A percentile compares a stretch with the other conserved stretches of the same genome.
Evolutionary conservation across 2,113 vertebrate species (phyloP).

Genomic region (Eretmochelys imbricata): DNA sequence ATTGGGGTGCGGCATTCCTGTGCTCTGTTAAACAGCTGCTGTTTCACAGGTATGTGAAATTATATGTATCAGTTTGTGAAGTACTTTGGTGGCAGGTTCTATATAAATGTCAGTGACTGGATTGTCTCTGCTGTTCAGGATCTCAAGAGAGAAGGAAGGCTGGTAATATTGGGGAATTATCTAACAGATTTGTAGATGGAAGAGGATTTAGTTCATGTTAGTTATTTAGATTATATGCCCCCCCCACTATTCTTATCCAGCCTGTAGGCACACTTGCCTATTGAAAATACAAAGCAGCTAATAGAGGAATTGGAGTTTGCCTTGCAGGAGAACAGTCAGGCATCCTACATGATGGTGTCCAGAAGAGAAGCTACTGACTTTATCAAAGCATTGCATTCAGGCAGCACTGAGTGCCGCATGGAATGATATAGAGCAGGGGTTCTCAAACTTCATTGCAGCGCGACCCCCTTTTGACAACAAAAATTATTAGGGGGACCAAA

Average conservation of each 20-base stretch:
- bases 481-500: too few relatives aligned
- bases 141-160: background rate
- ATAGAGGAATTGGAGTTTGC: slow-evolving; percentile 57
- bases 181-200: slow-evolving; percentile 9
- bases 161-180: background rate
- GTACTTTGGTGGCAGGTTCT: background rate
- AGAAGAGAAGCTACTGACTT: slow-evolving; percentile 67
- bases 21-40: slow-evolving; percentile 27
- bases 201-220: background rate
- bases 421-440: slow-evolving; percentile 32
- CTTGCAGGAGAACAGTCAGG: slow-evolving; percentile 67
- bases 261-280: slow-evolving; percentile 47
- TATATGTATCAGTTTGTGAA: background rate
- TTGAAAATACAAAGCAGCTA: slow-evolving; percentile 60
- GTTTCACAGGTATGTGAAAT: slow-evolving; percentile 26
- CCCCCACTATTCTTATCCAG: slow-evolving; percentile 17
- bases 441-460: too few relatives aligned
- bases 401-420: slow-evolving; percentile 43
- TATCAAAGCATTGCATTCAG: slow-evolving; percentile 61
- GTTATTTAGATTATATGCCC: slow-evolving; percentile 30
- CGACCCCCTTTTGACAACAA: too few relatives aligned
- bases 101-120: background rate
- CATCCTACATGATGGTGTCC: slow-evolving; percentile 57
- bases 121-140: background rate
- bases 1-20: background rate